Evolutionary conservation across 1,140 invertebrate species (phyloP).

Genomic region (Lethocerus indicus): DNA sequence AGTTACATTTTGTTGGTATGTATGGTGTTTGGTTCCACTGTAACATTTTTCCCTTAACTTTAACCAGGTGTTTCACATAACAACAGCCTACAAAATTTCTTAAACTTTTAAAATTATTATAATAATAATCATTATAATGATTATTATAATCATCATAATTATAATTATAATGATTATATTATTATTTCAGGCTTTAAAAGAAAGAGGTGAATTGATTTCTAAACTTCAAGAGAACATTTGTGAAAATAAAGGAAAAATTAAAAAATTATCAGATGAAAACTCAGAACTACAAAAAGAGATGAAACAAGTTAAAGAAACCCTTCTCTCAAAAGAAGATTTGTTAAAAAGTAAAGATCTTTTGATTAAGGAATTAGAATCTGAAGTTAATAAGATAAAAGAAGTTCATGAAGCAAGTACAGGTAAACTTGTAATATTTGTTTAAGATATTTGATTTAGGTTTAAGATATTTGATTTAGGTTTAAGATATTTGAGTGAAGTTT

Average conservation of each 20-base stretch:
- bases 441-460: not conserved
- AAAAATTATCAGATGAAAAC: not conserved
- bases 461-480: not conserved
- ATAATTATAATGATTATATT: not conserved
- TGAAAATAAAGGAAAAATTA: constrained; percentile 9
- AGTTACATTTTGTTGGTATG: too few species aligned
- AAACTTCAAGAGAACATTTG: constrained; percentile 9
- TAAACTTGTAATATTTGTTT: not conserved
- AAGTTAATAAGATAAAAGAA: constrained; percentile 8
- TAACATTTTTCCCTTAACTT: too few species aligned
- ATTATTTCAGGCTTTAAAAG: constrained; percentile 13
- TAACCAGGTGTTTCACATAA: too few species aligned
- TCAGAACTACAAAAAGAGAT: constrained; percentile 3
- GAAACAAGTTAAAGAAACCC: not conserved
- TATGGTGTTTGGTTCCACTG: too few species aligned
- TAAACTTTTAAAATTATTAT: not conserved
- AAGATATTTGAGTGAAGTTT: not conserved
- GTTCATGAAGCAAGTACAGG: constrained; percentile 1
- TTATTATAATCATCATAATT: not conserved
- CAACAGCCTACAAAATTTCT: not conserved
- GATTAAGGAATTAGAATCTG: constrained; percentile 11
- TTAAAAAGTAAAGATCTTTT: constrained; percentile 4
- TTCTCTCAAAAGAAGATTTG: constrained; percentile 4
- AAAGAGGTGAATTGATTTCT: constrained; percentile 14
- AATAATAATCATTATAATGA: not conserved